Conservation (phyloP, 2,888 invertebrate species). For the Arrhopalites spinosus region DNA sequence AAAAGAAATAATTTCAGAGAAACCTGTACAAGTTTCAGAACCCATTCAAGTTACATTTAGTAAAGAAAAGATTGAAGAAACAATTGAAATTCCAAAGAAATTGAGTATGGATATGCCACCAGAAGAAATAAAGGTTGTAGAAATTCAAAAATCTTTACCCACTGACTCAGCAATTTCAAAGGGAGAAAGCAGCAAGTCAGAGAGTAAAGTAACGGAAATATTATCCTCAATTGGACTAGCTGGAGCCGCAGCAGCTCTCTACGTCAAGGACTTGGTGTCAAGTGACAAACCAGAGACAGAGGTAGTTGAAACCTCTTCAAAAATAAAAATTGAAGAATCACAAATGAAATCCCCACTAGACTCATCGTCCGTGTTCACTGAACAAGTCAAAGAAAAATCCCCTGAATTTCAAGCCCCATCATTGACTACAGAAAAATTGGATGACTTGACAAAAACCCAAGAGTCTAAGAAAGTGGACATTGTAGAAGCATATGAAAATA, state of each 20-base stretch:
- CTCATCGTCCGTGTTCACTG: neutral
- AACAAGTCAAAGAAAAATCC: neutral
- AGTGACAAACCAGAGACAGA: neutral
- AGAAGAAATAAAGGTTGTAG: neutral
- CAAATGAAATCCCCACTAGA: too few species aligned
- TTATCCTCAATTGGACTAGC: neutral
- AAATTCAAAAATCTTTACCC: neutral
- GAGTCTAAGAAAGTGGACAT: too few species aligned
- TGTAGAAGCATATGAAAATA: neutral
- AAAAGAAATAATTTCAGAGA: too few species aligned
- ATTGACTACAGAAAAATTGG: too few species aligned
- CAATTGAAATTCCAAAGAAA: too few species aligned
- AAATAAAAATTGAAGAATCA: neutral
- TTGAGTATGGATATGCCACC: neutral
- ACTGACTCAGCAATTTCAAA: neutral
- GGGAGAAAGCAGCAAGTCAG: neutral
- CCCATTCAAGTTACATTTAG: too few species aligned
- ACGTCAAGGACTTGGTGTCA: neutral
- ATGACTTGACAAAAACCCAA: neutral
- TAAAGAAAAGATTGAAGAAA: too few species aligned
- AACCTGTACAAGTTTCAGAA: too few species aligned
- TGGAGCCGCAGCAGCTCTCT: constrained; percentile 5
- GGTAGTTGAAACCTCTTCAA: constrained; percentile 1
- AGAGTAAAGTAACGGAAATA: neutral
- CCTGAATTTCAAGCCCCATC: neutral